Evolutionary conservation across 2,888 invertebrate genomes (phyloP), one percentile per base, ranked within the genome.

Genomic region (Diarsia dahlii): DNA sequence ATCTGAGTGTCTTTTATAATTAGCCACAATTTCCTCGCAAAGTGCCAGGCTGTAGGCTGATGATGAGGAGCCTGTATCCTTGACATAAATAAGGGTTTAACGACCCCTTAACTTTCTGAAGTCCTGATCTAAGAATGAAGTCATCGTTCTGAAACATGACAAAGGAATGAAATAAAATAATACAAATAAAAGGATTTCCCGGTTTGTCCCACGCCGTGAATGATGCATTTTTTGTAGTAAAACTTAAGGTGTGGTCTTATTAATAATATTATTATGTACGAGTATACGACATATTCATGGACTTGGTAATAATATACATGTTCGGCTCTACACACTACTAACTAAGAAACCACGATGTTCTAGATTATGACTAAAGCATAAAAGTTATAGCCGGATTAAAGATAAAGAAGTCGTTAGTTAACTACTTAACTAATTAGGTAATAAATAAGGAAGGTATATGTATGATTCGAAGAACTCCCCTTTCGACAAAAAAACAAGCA

Each of bases 161-260:
- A 77, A 77, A 54, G 69, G 68, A 82, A 82, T 73, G 50, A 71
- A 73, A 50, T 48, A 48, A 70, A 70, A 71, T 73, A 64, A 75
- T 62, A 68, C 58, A 45, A 75, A 75, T 12, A 71, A 76, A 69
- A 83, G 84, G 83, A 83, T 76, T 83, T 83, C 76, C 83, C 84
- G 71, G 76, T 71, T 60, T 15, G 68, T 63, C 83, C 74, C 71
- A 70, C 73, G 71, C 58, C 13, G 60, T 39, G 62, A 68, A 39
- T 74, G 71, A 66, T 72, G 48, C 58, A 71, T 80, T 83, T 82
- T 83, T 83, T 83, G 54, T 80, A 76, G 76, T 74, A 48, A 65
- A 46, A n/a, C 6, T 84, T 72, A 84, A 84, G 66, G 83, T 76
- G 46, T n/a, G 8, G 71, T 84, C 45, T 50, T 0, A 0, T 20